Base-by-base conservation (phyloP, 2,797 vertebrate species). In the Anableps anableps region DNA sequence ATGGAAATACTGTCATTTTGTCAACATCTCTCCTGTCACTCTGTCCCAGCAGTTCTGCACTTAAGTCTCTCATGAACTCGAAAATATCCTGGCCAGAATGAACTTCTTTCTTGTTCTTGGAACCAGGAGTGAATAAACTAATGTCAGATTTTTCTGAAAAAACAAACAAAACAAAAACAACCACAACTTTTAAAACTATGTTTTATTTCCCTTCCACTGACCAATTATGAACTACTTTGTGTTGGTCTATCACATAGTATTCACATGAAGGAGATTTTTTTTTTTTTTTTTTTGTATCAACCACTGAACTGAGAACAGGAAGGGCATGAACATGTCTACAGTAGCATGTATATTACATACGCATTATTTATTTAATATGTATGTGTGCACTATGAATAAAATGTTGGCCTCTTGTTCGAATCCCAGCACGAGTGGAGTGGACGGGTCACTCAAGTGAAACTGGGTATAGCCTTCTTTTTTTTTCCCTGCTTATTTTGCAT, bases 331-430 rank as follows among this genome's bases (percentile, higher is more conserved):
- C 14, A 70, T 55, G 76, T 5, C 72, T 50, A 11, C 41, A 36
- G 29, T 21, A 58, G 38, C 26, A 29, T 77, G 36, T 55, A 64
- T 66, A 72, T 82, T 75, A 76, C 58, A 73, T 83, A 41, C 13
- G 47, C 34, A 71, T 72, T 75, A 86, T 83, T 38, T 45, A 74
- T 77, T 72, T 48, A 72, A 80, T 80, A 80, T 72, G 71, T 47
- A 82, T 85, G 72, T 71, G 31, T 6, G 5, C 13, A n/a, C 45
- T 16, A 72, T 82, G 80, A 91, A 86, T 90, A 85, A 84, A 81
- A 85, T 50, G 11, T 72, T 47, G 72, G 45, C 60, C 55, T 80
- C 38, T 34, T 78, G 75, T 78, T 31, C 36, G 9, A 60, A 58
- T 60, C n/a, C 19, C 16, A 55, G 26, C 29, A 31, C 80, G 19